Percentiles rank a stretch among this genome's conserved stretches.
phyloP scores from a whole-genome alignment of 2,797 vertebrate genomes.

The Vireo griseus region DNA sequence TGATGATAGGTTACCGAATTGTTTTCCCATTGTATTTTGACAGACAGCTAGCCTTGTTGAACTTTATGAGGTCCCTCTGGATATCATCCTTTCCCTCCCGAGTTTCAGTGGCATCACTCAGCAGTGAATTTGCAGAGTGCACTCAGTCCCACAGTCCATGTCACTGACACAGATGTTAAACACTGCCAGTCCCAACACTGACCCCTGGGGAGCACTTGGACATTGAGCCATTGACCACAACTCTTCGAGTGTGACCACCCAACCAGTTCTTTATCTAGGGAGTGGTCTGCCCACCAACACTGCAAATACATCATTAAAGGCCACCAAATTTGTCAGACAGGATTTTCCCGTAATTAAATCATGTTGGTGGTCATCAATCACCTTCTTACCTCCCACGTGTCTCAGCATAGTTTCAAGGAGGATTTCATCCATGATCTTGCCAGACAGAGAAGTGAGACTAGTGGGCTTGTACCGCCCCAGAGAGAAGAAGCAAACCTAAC shows the following conservation, averaged over 20 bases:
- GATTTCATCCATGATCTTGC: neutral
- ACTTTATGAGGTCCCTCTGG: neutral
- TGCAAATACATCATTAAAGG: neutral
- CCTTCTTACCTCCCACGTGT: neutral
- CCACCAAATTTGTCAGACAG: neutral
- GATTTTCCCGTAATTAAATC: neutral
- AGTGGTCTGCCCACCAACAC: neutral
- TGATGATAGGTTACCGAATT: neutral
- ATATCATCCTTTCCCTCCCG: neutral
- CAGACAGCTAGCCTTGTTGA: neutral
- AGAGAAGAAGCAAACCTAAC: neutral
- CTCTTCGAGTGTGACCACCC: neutral
- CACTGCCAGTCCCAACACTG: rapidly evolving
- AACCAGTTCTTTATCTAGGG: neutral
- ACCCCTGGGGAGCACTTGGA: neutral
- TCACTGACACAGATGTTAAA: neutral
- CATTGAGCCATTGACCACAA: neutral
- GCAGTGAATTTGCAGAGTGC: neutral
- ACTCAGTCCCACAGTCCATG: neutral
- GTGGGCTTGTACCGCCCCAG: neutral
- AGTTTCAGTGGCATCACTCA: neutral
- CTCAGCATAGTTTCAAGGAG: neutral
- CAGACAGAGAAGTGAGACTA: neutral
- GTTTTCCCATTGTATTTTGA: neutral
- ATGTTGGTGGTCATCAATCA: neutral